Conservation (phyloP, 2,113 vertebrate genomes). For the Dunckerocampus dactyliophorus region DNA sequence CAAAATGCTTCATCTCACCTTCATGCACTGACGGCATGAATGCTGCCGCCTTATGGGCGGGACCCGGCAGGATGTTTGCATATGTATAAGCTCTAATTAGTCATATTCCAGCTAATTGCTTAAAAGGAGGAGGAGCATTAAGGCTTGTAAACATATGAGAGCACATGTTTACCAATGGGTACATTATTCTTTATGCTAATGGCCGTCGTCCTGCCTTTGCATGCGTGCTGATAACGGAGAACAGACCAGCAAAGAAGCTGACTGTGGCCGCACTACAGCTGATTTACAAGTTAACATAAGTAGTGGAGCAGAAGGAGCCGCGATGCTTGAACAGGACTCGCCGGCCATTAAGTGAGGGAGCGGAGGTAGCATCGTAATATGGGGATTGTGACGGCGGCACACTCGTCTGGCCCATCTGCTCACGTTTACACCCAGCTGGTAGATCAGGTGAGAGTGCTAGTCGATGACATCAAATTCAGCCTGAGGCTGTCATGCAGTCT, state of each 20-base stretch:
- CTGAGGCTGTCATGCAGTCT: constrained; percentile 53
- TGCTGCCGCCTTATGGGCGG: constrained; percentile 46
- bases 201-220: not conserved
- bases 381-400: constrained; percentile 62
- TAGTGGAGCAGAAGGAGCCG: constrained; percentile 35
- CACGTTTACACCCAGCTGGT: constrained; percentile 70
- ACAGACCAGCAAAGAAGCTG: constrained; percentile 38
- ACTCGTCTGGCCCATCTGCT: constrained; percentile 72
- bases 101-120: constrained; percentile 69
- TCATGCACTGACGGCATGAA: constrained; percentile 26
- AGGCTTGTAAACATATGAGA: constrained; percentile 59
- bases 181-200: constrained; percentile 57
- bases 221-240: constrained; percentile 5
- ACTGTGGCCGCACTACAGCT: constrained; percentile 6
- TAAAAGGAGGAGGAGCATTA: constrained; percentile 64
- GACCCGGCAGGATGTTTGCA: constrained; percentile 61
- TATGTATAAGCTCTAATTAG: constrained; percentile 69
- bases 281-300: constrained; percentile 52
- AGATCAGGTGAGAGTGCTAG: constrained; percentile 72
- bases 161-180: constrained; percentile 62
- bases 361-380: constrained; percentile 67
- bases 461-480: constrained; percentile 63
- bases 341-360: constrained; percentile 34
- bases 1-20: constrained; percentile 73
- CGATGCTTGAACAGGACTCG: constrained; percentile 26